phyloP scores from a whole-genome alignment of 2,113 vertebrate species.

The Chlorocebus sabaeus region DNA sequence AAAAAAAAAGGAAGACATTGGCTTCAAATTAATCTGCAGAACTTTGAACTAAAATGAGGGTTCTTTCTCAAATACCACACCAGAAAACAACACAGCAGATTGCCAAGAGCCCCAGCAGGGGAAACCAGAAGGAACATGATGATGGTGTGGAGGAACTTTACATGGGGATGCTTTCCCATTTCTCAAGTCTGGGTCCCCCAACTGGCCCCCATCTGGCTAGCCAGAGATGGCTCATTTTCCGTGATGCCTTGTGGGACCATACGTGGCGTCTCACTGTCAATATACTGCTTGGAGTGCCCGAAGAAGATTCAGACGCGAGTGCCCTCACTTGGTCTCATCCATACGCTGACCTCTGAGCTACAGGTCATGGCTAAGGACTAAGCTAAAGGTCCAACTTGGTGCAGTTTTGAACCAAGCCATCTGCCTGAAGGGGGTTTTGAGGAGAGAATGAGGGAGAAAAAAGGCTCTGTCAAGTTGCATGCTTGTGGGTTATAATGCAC shows the following conservation, averaged over 20 bases:
- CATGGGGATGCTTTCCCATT: background rate
- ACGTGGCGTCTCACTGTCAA: background rate
- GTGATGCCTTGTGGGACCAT: background rate
- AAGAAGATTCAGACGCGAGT: background rate
- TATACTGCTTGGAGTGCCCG: background rate
- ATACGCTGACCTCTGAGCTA: background rate
- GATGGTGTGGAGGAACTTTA: accelerated
- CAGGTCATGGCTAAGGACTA: background rate
- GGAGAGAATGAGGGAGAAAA: background rate
- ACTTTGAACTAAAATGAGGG: slow-evolving; percentile 52
- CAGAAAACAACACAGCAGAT: background rate
- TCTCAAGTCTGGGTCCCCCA: background rate
- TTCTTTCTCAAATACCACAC: slow-evolving; percentile 28
- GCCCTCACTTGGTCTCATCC: background rate
- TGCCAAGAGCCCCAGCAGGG: background rate
- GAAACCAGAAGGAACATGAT: no score
- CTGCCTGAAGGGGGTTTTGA: background rate
- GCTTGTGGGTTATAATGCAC: background rate
- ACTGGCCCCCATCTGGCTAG: background rate
- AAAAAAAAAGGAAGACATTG: slow-evolving; percentile 45
- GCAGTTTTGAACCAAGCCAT: background rate
- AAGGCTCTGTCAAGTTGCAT: background rate
- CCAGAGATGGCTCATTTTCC: background rate
- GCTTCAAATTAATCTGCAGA: slow-evolving; percentile 55
- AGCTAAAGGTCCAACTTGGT: background rate